A percentile compares a stretch with the other conserved stretches of the same genome.
These are phyloP conservation scores for Mycteria americana DNA, from an alignment of 2,797 vertebrate species.

Conservation along the genomic window DNA sequence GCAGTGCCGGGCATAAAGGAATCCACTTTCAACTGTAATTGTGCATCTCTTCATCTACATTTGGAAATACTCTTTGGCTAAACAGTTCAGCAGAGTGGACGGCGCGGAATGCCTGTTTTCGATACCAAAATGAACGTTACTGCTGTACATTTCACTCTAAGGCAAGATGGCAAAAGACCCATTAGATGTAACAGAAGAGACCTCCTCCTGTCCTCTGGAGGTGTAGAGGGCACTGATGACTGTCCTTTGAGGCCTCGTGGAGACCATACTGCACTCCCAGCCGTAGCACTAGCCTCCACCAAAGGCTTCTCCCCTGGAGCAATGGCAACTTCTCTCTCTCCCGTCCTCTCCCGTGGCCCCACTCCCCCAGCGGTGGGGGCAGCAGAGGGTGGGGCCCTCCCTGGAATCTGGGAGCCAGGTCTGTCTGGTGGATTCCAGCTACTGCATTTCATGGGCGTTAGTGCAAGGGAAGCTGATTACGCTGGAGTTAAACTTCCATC, in stretches of 20 bases:
- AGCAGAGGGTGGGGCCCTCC: neutral
- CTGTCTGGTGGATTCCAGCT: neutral
- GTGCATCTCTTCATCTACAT: neutral
- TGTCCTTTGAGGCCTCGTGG: neutral
- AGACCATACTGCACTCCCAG: neutral
- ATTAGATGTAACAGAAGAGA: neutral
- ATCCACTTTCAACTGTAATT: neutral
- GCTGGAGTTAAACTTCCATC: neutral
- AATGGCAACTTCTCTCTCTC: neutral
- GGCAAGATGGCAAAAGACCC: neutral
- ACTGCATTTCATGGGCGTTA: neutral
- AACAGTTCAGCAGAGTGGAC: neutral
- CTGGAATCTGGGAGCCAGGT: neutral
- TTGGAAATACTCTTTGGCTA: neutral
- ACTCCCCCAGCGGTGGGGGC: neutral
- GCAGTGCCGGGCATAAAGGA: neutral
- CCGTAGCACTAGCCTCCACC: neutral
- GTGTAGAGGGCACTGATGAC: neutral
- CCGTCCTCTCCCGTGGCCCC: fast-evolving
- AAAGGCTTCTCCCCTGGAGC: neutral
- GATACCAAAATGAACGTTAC: neutral
- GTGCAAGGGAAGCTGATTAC: neutral
- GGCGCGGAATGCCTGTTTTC: neutral
- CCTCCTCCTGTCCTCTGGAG: neutral
- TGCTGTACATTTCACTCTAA: neutral